phyloP scores from a whole-genome alignment of 2,797 vertebrate genomes.

The Myotis findleyi region DNA sequence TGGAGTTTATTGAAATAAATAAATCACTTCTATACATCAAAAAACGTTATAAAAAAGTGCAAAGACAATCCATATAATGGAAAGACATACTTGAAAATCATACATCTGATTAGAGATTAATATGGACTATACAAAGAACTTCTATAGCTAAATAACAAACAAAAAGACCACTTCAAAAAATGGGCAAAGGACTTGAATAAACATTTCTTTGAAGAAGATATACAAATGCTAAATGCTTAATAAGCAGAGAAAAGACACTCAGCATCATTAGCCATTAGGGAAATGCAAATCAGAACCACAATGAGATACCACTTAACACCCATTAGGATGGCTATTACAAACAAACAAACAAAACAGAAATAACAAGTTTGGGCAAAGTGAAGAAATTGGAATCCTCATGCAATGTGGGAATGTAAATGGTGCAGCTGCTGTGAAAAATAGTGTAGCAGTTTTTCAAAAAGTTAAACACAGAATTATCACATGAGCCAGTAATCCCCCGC shows the following conservation, averaged over 20 bases:
- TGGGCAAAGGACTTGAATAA: not conserved
- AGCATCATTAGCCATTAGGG: not conserved
- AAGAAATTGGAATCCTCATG: constrained; percentile 3
- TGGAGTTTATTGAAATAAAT: not conserved
- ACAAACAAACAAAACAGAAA: not conserved
- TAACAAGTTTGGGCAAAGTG: not conserved
- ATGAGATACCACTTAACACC: not conserved
- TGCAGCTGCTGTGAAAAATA: not conserved
- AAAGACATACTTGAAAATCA: not conserved
- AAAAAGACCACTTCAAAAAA: not conserved
- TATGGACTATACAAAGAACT: not conserved
- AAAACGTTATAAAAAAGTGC: not conserved
- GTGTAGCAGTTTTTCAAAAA: not conserved
- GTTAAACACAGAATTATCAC: not conserved
- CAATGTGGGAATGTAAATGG: not conserved
- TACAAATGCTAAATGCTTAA: not conserved
- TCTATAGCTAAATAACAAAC: not conserved
- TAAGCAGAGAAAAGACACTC: not conserved
- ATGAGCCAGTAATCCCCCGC: not conserved
- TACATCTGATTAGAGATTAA: not conserved
- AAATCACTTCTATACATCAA: not conserved
- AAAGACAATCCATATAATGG: not conserved
- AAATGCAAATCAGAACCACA: constrained; percentile 12
- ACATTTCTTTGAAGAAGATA: constrained; percentile 22
- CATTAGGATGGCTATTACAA: not conserved